Percentiles rank a stretch among this genome's conserved stretches.
phyloP scores from a whole-genome alignment of 2,113 vertebrate species.

The Pandion haliaetus region DNA sequence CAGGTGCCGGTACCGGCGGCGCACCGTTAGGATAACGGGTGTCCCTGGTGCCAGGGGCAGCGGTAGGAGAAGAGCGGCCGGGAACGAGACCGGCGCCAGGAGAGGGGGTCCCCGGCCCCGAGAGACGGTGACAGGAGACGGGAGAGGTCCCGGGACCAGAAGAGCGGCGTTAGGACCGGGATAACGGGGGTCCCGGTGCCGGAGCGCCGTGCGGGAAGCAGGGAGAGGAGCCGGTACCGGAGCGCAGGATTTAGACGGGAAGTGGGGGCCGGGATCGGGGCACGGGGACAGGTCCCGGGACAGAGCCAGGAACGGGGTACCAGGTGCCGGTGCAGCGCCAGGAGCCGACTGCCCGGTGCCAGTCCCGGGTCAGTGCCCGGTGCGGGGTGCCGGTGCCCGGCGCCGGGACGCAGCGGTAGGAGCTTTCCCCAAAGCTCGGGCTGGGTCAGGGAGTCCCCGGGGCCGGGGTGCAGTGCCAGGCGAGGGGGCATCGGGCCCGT shows the following conservation, averaged over 20 bases:
- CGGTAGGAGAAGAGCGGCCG: neutral
- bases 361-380: neutral
- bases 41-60: neutral
- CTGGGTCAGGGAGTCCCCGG: neutral
- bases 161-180: neutral
- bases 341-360: neutral
- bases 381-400: neutral
- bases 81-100: neutral
- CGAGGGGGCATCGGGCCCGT: neutral
- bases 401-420: neutral
- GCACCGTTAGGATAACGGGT: neutral
- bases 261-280: neutral
- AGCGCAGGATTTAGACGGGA: neutral
- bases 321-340: neutral
- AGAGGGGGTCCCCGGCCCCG: neutral
- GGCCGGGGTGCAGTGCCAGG: neutral
- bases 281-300: neutral
- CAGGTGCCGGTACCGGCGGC: neutral
- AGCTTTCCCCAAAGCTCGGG: neutral
- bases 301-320: neutral
- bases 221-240: neutral
- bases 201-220: neutral
- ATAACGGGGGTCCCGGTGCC: neutral
- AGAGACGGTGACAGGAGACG: neutral
- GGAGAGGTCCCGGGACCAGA: neutral